Percentiles rank a stretch among this genome's conserved stretches.
phyloP scores from a whole-genome alignment of 1,140 invertebrate species.

The Berghia stephanieae region DNA sequence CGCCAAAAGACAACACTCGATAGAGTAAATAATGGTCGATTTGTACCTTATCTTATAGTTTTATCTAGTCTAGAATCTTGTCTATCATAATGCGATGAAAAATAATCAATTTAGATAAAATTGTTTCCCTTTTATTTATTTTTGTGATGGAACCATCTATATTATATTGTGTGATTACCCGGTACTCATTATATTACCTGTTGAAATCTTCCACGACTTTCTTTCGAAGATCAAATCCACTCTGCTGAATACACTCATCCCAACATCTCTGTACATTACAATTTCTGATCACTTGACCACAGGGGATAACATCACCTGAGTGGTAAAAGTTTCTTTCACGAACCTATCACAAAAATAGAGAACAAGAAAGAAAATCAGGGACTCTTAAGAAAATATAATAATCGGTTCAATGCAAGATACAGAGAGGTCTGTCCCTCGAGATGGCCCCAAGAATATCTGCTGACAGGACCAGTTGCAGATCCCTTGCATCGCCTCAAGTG shows the following conservation, averaged over 20 bases:
- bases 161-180: no score
- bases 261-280: slow-evolving; percentile 85
- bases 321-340: slow-evolving; percentile 82
- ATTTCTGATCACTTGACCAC: slow-evolving; percentile 78
- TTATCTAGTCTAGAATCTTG: no score
- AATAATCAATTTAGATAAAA: no score
- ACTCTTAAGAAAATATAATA: neutral
- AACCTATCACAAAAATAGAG: slow-evolving; percentile 65
- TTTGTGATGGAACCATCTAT: no score
- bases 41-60: no score
- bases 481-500: no score
- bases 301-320: slow-evolving; percentile 82
- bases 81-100: no score
- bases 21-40: no score
- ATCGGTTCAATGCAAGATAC: neutral
- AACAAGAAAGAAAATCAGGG: neutral
- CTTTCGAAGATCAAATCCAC: slow-evolving; percentile 71
- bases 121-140: no score
- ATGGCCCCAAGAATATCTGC: no score
- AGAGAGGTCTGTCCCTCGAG: neutral
- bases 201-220: slow-evolving; percentile 44
- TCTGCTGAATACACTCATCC: slow-evolving; percentile 79
- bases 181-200: slow-evolving; percentile 43
- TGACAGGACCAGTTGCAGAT: no score
- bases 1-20: no score